Evolutionary conservation across 1,140 invertebrate species (phyloP).

Genomic region (Zaprionus inermis): DNA sequence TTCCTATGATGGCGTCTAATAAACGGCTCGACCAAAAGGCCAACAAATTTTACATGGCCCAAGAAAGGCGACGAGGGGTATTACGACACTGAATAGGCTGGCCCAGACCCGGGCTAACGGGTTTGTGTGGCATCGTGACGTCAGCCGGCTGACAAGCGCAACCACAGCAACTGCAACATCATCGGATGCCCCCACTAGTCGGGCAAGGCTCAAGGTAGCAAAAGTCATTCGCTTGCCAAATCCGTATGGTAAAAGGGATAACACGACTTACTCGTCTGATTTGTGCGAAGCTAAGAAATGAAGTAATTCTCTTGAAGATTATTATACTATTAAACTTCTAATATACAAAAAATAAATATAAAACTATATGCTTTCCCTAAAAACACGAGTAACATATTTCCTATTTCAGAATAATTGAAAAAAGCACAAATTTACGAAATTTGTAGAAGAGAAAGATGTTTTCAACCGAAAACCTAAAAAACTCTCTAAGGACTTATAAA

Average conservation of each 20-base stretch:
- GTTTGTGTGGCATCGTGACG: constrained; percentile 32
- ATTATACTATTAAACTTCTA: not conserved
- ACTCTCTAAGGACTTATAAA: too few species aligned
- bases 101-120: constrained; percentile 9
- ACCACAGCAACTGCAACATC: not conserved
- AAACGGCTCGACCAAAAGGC: constrained; percentile 42
- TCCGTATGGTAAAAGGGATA: not conserved
- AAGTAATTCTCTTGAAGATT: not conserved
- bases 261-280: not conserved
- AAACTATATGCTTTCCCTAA: too few species aligned
- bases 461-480: too few species aligned
- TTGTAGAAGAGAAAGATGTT: too few species aligned
- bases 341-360: too few species aligned
- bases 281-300: not conserved
- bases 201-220: constrained; percentile 21
- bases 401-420: too few species aligned
- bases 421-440: too few species aligned
- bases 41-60: not conserved
- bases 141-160: constrained; percentile 35
- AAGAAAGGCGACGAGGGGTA: not conserved
- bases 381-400: too few species aligned
- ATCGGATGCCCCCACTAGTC: not conserved
- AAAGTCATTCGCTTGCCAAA: constrained; percentile 23
- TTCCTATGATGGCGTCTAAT: constrained; percentile 58
- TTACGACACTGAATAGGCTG: constrained; percentile 62